These are phyloP conservation scores for Thereva nobilitata DNA, from an alignment of 2,888 invertebrate species.

Conservation along the genomic window DNA sequence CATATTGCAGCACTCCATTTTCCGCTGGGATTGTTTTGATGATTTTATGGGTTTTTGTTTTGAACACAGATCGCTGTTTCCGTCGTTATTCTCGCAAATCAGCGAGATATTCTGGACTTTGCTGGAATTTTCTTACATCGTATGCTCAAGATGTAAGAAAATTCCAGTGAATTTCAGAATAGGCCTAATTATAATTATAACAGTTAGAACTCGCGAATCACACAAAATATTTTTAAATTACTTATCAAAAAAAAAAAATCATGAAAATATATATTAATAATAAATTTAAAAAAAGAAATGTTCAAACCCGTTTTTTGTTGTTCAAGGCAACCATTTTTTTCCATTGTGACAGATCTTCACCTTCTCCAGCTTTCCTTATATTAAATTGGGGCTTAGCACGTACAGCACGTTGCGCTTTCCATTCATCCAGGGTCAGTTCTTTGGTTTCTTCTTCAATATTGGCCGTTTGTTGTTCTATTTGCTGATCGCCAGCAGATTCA, in stretches of 20 bases:
- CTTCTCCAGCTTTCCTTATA: slow-evolving; percentile 91
- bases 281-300: neutral
- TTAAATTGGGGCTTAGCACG: slow-evolving; percentile 87
- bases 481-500: slow-evolving; percentile 53
- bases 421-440: slow-evolving; percentile 92
- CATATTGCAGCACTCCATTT: too few relatives aligned
- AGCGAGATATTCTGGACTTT: too few relatives aligned
- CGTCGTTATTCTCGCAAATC: too few relatives aligned
- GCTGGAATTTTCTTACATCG: too few relatives aligned
- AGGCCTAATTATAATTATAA: too few relatives aligned
- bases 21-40: too few relatives aligned
- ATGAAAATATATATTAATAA: neutral
- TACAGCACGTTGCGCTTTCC: slow-evolving; percentile 82
- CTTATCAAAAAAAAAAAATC: neutral
- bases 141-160: too few relatives aligned
- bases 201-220: too few relatives aligned
- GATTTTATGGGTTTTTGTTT: too few relatives aligned
- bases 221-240: too few relatives aligned
- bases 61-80: too few relatives aligned
- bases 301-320: slow-evolving; percentile 70
- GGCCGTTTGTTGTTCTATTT: slow-evolving; percentile 57
- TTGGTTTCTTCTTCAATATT: slow-evolving; percentile 73
- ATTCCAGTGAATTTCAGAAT: too few relatives aligned
- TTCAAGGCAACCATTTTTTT: slow-evolving; percentile 85
- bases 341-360: slow-evolving; percentile 89